These are phyloP conservation scores for Campylorhamphus procurvoides DNA, from an alignment of 2,113 vertebrate species.

Conservation along the genomic window DNA sequence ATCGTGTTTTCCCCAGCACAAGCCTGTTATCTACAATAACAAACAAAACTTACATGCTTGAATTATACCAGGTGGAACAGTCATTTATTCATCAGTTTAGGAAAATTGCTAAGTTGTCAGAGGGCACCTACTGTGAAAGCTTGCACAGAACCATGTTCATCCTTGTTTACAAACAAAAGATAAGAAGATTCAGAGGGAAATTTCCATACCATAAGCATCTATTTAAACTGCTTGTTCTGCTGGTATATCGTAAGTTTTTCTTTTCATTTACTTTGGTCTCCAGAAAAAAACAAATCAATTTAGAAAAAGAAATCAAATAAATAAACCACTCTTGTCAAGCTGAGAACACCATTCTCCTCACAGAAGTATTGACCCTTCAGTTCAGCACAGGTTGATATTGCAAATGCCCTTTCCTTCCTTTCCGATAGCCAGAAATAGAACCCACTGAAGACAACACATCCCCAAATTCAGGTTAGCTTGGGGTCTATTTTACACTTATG, in stretches of 20 bases:
- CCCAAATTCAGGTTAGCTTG: neutral
- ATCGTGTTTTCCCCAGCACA: neutral
- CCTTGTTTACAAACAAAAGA: constrained; percentile 44
- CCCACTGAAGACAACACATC: neutral
- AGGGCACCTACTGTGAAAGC: constrained; percentile 44
- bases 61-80: constrained; percentile 33
- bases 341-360: constrained; percentile 37
- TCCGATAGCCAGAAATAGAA: neutral
- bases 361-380: constrained; percentile 37
- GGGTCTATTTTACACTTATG: neutral
- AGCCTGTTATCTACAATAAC: constrained; percentile 16
- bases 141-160: constrained; percentile 5
- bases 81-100: constrained; percentile 47
- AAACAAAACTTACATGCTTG: constrained; percentile 26
- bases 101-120: constrained; percentile 46
- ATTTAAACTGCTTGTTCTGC: constrained; percentile 44
- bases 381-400: neutral
- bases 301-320: neutral
- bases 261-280: constrained; percentile 4
- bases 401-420: constrained; percentile 1
- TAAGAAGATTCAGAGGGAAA: constrained; percentile 32
- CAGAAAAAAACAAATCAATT: neutral
- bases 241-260: neutral
- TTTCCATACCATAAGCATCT: constrained; percentile 45
- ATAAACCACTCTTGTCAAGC: neutral